Evolutionary conservation across 2,113 vertebrate species (phyloP).

Genomic region (Callopanchax toddi): DNA sequence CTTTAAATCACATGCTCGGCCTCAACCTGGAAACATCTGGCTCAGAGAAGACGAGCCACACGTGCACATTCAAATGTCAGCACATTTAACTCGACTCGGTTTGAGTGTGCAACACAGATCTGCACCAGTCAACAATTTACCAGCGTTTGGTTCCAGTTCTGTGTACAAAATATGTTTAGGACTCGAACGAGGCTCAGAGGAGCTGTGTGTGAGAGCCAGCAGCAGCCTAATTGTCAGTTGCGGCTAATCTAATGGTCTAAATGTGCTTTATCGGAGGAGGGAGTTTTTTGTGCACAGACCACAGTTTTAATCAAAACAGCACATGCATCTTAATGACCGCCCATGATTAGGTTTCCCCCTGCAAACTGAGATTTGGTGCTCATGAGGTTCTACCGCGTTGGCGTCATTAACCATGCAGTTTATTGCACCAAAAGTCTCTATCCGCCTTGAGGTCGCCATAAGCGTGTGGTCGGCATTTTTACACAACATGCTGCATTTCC

Average conservation of each 20-base stretch:
- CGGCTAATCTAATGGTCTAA: conserved; percentile 60
- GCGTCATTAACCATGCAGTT: conserved; percentile 52
- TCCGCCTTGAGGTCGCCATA: conserved; percentile 27
- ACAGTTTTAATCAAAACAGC: conserved; percentile 52
- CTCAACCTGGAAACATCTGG: conserved; percentile 53
- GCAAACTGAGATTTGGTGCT: conserved; percentile 39
- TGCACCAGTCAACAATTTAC: conserved; percentile 14
- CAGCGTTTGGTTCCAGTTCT: conserved; percentile 9
- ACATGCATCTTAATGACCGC: conserved; percentile 39
- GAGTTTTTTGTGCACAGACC: conserved; percentile 36
- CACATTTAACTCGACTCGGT: not conserved
- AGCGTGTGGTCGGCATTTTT: conserved; percentile 33
- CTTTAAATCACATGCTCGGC: conserved; percentile 23
- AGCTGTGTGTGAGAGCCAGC: conserved; percentile 31
- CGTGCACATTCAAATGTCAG: conserved; percentile 5
- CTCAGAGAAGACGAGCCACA: conserved; percentile 26
- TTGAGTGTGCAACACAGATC: not conserved
- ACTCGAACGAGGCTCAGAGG: conserved; percentile 29
- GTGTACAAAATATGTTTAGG: conserved; percentile 23
- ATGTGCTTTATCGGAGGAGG: conserved; percentile 55
- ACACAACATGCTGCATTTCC: conserved; percentile 54
- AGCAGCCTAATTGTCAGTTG: conserved; percentile 57
- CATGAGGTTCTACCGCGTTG: conserved; percentile 33
- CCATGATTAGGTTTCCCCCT: conserved; percentile 31
- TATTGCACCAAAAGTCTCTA: conserved; percentile 31